phyloP scores from a whole-genome alignment of 2,797 vertebrate species.

The Leptatherina wallacei region DNA sequence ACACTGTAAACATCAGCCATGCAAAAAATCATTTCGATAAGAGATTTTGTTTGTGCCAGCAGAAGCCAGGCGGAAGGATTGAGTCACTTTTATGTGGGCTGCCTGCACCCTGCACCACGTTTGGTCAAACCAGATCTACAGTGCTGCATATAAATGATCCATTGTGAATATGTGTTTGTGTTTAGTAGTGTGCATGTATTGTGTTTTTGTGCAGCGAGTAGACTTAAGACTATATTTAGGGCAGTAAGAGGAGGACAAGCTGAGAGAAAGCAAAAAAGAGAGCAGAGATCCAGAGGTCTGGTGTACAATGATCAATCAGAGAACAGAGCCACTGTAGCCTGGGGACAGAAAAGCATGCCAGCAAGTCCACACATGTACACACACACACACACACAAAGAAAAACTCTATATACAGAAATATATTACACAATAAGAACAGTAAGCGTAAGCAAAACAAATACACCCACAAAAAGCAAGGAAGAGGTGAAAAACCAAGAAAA shows the following conservation, averaged over 20 bases:
- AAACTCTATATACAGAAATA: constrained; percentile 33
- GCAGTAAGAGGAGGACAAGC: constrained; percentile 61
- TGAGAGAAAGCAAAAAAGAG: constrained; percentile 57
- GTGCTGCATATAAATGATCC: constrained; percentile 62
- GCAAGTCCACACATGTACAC: constrained; percentile 30
- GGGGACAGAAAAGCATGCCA: constrained; percentile 61
- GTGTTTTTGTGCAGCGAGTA: constrained; percentile 39
- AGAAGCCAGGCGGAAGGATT: constrained; percentile 32
- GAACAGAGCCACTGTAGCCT: constrained; percentile 64
- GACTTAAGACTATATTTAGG: constrained; percentile 80
- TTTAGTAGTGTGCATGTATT: constrained; percentile 22
- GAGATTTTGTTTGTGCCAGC: constrained; percentile 58
- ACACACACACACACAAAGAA: constrained; percentile 30
- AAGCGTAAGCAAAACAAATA: constrained; percentile 29
- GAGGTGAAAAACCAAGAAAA: constrained; percentile 31
- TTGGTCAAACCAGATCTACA: constrained; percentile 58
- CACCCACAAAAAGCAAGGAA: constrained; percentile 37
- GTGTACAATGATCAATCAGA: constrained; percentile 81
- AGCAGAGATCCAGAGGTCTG: constrained; percentile 78
- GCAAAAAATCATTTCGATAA: constrained; percentile 68
- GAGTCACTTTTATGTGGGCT: constrained; percentile 46
- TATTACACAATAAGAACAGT: constrained; percentile 29
- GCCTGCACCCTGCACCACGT: constrained; percentile 44
- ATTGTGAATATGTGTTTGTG: constrained; percentile 48
- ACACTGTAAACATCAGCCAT: constrained; percentile 51